Conservation (phyloP, 2,888 invertebrate species). For the Callyntrura sp. region DNA sequence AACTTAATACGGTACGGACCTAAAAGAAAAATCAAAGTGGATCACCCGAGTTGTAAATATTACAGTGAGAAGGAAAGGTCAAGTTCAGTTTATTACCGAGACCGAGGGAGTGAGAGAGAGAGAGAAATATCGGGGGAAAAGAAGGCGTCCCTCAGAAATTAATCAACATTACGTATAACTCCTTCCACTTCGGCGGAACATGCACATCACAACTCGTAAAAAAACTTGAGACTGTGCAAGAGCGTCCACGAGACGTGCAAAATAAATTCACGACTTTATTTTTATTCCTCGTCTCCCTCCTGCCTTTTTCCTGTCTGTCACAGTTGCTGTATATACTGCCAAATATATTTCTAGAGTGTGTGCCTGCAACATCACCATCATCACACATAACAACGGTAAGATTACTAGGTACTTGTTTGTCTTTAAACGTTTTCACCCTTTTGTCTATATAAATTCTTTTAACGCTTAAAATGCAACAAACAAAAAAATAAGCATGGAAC, state of each 20-base stretch:
- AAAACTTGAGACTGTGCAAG: not conserved
- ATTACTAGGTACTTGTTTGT: not conserved
- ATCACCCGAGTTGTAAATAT: not conserved
- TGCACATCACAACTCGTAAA: not conserved
- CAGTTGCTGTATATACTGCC: not conserved
- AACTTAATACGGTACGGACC: not conserved
- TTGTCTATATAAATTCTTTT: constrained; percentile 26
- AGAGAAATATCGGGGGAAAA: not conserved
- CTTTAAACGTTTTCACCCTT: constrained; percentile 1
- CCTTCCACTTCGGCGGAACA: constrained; percentile 9
- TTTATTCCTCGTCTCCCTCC: not conserved
- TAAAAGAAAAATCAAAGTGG: constrained; percentile 4
- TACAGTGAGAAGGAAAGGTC: constrained; percentile 16
- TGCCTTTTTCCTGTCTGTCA: constrained; percentile 29
- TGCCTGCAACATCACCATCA: not conserved
- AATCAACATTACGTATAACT: constrained; percentile 9
- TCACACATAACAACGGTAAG: not conserved
- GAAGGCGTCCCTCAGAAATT: constrained; percentile 18
- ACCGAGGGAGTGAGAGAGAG: not conserved
- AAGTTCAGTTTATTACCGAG: not conserved
- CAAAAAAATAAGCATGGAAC: constrained; percentile 4
- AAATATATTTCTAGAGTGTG: not conserved
- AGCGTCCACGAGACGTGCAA: not conserved
- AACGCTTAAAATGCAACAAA: not conserved
- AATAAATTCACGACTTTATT: constrained; percentile 17